Evolutionary conservation across 1,140 invertebrate species (phyloP).

Genomic region (Drosophila subpulchrella): DNA sequence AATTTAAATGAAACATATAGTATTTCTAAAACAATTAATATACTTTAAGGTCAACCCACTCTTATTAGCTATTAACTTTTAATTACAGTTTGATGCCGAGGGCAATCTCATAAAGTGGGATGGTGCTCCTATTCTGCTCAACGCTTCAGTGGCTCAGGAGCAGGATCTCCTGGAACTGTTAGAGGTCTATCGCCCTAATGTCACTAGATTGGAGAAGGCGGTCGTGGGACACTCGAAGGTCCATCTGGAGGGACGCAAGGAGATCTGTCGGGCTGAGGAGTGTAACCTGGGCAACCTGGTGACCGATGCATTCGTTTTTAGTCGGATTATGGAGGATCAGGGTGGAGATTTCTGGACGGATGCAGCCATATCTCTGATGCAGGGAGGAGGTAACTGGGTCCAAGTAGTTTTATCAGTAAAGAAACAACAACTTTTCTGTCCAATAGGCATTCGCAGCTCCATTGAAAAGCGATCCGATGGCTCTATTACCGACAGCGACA

Average conservation of each 20-base stretch:
- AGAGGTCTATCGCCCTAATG: slow-evolving; percentile 86
- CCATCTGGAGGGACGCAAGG: slow-evolving; percentile 87
- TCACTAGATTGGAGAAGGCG: slow-evolving; percentile 86
- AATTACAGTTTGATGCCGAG: slow-evolving; percentile 88
- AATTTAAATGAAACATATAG: no score
- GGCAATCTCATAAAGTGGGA: slow-evolving; percentile 89
- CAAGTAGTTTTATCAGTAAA: background rate
- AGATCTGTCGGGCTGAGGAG: slow-evolving; percentile 89
- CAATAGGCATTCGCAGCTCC: slow-evolving; percentile 71
- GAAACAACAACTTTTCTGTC: background rate
- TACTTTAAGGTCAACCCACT: no score
- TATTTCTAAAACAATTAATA: no score
- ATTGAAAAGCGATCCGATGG: slow-evolving; percentile 67
- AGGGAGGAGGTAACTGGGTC: slow-evolving; percentile 87
- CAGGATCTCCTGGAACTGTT: slow-evolving; percentile 88
- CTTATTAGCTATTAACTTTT: background rate
- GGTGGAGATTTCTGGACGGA: slow-evolving; percentile 88
- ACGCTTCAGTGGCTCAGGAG: slow-evolving; percentile 88
- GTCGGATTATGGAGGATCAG: slow-evolving; percentile 85
- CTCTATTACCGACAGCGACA: slow-evolving; percentile 66
- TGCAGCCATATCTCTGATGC: slow-evolving; percentile 90
- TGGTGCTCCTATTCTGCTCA: slow-evolving; percentile 93
- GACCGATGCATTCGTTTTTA: slow-evolving; percentile 88
- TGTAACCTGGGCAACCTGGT: slow-evolving; percentile 95
- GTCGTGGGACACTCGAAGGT: slow-evolving; percentile 88